phyloP scores from a whole-genome alignment of 2,888 invertebrate genomes.

The Tetragnatha montana region DNA sequence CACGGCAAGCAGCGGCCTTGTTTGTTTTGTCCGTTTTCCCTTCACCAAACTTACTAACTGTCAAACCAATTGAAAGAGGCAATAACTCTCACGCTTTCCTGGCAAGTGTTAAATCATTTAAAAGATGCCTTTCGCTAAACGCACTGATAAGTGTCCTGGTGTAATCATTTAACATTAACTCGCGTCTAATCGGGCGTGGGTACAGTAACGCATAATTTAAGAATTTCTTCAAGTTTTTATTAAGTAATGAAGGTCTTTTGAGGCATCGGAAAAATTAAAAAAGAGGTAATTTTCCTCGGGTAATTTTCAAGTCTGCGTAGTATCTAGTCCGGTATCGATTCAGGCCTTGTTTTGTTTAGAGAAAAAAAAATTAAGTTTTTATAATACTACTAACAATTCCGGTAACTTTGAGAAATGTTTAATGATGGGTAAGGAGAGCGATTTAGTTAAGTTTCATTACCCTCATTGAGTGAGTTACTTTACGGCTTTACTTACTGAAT shows the following conservation, averaged over 20 bases:
- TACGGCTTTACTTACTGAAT: background rate
- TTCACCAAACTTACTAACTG: constrained; percentile 25
- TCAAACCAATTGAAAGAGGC: constrained; percentile 28
- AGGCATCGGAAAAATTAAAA: background rate
- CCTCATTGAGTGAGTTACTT: background rate
- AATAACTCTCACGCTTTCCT: constrained; percentile 34
- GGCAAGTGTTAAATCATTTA: constrained; percentile 42
- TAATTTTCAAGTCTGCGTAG: background rate
- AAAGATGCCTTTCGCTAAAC: background rate
- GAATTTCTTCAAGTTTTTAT: constrained; percentile 11
- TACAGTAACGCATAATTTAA: constrained; percentile 60
- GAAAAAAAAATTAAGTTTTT: background rate
- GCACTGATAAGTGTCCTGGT: constrained; percentile 19
- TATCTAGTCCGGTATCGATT: constrained; percentile 4
- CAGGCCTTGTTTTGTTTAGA: background rate
- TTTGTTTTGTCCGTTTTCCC: constrained; percentile 48
- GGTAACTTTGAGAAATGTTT: background rate
- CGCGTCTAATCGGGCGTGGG: constrained; percentile 58
- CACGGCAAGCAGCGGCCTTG: constrained; percentile 10
- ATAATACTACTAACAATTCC: constrained; percentile 2
- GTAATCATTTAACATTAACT: constrained; percentile 54
- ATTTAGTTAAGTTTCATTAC: constrained; percentile 3
- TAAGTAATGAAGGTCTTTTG: background rate
- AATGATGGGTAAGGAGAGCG: constrained; percentile 6
- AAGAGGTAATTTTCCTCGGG: background rate